These are phyloP conservation scores for Varecia variegata DNA, from an alignment of 2,797 vertebrate species.

Conservation along the genomic window DNA sequence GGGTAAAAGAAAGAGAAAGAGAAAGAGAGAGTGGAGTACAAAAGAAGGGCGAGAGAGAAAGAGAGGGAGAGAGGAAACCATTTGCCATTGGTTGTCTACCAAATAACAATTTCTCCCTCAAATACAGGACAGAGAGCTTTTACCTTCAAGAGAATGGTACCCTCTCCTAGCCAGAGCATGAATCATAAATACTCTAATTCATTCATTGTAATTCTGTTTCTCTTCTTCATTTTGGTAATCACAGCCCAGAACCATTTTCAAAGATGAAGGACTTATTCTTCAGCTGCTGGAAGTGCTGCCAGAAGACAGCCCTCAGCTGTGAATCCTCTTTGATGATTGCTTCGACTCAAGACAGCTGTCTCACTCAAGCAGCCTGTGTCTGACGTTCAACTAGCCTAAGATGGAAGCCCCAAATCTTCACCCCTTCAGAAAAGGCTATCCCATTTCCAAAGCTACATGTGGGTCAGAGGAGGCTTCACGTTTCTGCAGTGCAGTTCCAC, in stretches of 20 bases:
- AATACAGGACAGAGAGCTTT: background rate
- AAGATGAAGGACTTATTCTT: background rate
- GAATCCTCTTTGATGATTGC: background rate
- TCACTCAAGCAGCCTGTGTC: background rate
- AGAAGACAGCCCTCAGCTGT: background rate
- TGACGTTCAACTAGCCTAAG: background rate
- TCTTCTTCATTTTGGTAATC: background rate
- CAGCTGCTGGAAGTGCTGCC: background rate
- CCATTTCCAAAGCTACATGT: background rate
- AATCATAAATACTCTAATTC: background rate
- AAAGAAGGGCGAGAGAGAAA: too few species aligned
- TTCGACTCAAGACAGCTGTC: background rate
- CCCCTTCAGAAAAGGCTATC: background rate
- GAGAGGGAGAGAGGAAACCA: fast-evolving
- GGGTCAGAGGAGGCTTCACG: background rate
- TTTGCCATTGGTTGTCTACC: background rate
- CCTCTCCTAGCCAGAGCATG: background rate
- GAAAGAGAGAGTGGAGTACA: background rate
- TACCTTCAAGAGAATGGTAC: background rate
- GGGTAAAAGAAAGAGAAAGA: background rate
- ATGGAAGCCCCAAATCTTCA: background rate
- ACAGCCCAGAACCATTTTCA: background rate
- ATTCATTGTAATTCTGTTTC: background rate
- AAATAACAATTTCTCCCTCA: background rate
- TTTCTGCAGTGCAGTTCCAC: background rate